Base-by-base conservation (phyloP, 2,888 invertebrate species). In the Megamerina dolium region DNA sequence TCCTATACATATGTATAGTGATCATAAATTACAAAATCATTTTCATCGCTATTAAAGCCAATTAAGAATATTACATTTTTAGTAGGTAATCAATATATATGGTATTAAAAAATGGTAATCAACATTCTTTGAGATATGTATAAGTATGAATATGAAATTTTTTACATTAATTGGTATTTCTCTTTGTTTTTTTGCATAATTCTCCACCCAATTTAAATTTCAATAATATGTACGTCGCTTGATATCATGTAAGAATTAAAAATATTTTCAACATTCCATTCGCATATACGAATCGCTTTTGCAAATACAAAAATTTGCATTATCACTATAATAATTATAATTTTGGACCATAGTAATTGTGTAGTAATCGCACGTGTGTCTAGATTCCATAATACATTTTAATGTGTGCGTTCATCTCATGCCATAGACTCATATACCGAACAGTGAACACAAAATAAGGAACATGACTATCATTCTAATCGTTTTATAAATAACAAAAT, bases 131-230 rank as follows among this genome's bases (percentile, higher is more conserved):
- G 23, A n/a, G n/a, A n/a, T n/a, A n/a, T n/a, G n/a, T n/a, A n/a
- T n/a, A n/a, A n/a, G n/a, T n/a, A n/a, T n/a, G n/a, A n/a, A n/a
- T n/a, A n/a, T n/a, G n/a, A n/a, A n/a, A n/a, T n/a, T n/a, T n/a
- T n/a, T n/a, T 6, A 23, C 6, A 23, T 6, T 23, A 10, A 23
- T 8, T 8, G 10, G 23, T 23, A 23, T 8, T 8, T 23, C 23
- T 8, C 10, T 8, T 23, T 23, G 10, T 8, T 17, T 17, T 36
- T 37, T 36, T 37, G 33, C 38, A 60, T 58, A 61, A 64, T 66
- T 64, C 70, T 70, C 70, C 70, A 70, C 70, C 70, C 70, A 70
- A 57, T 66, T 70, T 68, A 55, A n/a, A n/a, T n/a, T n/a, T n/a
- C n/a, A n/a, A n/a, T n/a, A n/a, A n/a, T n/a, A n/a, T n/a, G n/a